phyloP scores from a whole-genome alignment of 2,797 vertebrate species.

The Anableps anableps region DNA sequence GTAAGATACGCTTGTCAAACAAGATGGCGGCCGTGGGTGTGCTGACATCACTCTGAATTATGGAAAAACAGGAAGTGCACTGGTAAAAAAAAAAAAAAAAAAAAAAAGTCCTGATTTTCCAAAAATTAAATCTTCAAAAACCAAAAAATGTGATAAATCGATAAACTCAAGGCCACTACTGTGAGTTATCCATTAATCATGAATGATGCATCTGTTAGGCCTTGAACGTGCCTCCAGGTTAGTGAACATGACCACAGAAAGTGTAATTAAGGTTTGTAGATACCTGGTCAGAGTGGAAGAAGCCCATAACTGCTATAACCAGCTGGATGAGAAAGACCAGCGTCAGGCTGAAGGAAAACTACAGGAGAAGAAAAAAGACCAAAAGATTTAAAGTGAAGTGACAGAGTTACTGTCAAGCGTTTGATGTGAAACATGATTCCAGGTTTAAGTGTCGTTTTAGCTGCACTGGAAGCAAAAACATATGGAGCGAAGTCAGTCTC shows the following conservation, averaged over 20 bases:
- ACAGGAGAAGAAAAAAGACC: constrained; percentile 10
- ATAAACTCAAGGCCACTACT: neutral
- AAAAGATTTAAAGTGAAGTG: constrained; percentile 1
- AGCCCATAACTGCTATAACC: constrained; percentile 79
- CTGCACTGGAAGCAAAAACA: constrained; percentile 2
- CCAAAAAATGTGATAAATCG: too few species aligned
- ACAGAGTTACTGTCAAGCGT: constrained; percentile 25
- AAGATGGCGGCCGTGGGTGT: too few species aligned
- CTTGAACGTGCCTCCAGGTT: constrained; percentile 14
- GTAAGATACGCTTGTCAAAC: too few species aligned
- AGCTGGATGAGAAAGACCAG: constrained; percentile 83
- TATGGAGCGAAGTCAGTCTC: too few species aligned
- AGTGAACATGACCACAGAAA: neutral
- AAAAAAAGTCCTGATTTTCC: too few species aligned
- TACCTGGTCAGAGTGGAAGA: constrained; percentile 85
- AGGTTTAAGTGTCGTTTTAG: constrained; percentile 22
- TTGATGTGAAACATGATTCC: constrained; percentile 12
- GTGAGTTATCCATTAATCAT: neutral
- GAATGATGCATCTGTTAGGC: constrained; percentile 2
- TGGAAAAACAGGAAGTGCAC: too few species aligned
- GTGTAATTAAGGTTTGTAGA: neutral
- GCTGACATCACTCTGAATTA: too few species aligned
- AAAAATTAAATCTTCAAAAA: too few species aligned
- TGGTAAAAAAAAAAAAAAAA: too few species aligned
- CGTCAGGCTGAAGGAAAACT: constrained; percentile 83